A percentile compares a stretch with the other conserved stretches of the same genome.
These are phyloP conservation scores for Schizopygopsis malacanthus DNA, from an alignment of 2,797 vertebrate species.

Conservation along the genomic window DNA sequence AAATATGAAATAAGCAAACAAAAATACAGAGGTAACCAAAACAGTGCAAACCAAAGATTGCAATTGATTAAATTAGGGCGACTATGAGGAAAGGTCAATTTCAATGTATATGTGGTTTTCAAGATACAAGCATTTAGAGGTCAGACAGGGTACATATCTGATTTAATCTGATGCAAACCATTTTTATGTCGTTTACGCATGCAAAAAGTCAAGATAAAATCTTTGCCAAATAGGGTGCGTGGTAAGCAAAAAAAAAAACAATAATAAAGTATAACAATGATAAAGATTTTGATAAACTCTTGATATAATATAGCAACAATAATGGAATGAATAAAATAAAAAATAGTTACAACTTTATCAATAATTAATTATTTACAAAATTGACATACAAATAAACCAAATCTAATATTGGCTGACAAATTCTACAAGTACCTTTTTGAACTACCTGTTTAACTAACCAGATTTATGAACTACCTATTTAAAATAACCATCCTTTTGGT, in stretches of 20 bases:
- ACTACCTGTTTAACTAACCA: neutral
- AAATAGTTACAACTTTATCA: no score
- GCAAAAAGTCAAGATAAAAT: neutral
- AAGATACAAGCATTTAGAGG: neutral
- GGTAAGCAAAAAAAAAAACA: neutral
- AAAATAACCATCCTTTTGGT: neutral
- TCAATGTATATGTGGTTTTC: neutral
- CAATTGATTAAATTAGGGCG: neutral
- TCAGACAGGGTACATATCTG: neutral
- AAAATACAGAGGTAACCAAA: neutral
- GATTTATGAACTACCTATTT: neutral
- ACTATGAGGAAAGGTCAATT: neutral
- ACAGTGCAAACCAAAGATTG: neutral
- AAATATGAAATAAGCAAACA: neutral
- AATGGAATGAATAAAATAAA: no score
- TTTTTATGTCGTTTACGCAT: neutral
- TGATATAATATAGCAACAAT: neutral
- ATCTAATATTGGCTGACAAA: no score
- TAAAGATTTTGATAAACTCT: neutral
- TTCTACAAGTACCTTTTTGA: no score
- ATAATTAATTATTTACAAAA: no score
- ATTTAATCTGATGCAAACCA: neutral
- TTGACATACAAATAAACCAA: neutral
- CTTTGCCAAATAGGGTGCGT: neutral
- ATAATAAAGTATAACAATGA: neutral